A percentile compares a stretch with the other conserved stretches of the same genome.
phyloP scores from a whole-genome alignment of 2,113 vertebrate species.

The Rhea americana region DNA sequence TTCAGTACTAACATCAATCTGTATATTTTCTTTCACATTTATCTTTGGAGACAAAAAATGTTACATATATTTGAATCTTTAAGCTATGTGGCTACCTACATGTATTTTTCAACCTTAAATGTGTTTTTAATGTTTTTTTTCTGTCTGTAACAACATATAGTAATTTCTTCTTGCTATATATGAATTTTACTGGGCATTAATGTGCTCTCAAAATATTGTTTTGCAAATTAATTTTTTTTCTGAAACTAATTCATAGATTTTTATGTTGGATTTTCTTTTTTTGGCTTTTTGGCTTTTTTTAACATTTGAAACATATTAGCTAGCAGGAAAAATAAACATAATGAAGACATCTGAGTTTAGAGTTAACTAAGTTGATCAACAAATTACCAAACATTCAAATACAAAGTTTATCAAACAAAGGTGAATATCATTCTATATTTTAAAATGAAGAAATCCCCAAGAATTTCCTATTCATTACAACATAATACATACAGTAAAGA shows the following conservation, averaged over 20 bases:
- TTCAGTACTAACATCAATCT: background rate
- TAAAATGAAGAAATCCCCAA: background rate
- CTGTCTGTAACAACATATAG: background rate
- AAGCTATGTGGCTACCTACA: background rate
- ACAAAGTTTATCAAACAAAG: background rate
- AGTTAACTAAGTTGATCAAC: background rate
- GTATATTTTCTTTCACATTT: background rate
- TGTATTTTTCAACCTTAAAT: background rate
- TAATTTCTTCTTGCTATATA: background rate
- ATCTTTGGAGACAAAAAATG: background rate
- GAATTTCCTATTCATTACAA: background rate
- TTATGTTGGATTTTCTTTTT: background rate
- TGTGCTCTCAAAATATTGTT: background rate
- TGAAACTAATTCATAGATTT: background rate
- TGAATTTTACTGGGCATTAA: background rate
- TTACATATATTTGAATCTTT: background rate
- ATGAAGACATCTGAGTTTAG: background rate
- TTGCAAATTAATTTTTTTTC: background rate
- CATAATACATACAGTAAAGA: background rate
- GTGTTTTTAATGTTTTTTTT: background rate
- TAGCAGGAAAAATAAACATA: background rate
- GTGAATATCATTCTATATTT: background rate
- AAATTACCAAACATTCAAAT: background rate
- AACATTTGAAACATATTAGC: background rate
- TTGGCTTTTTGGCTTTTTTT: background rate